A percentile compares a stretch with the other conserved stretches of the same genome.
Conservation (phyloP, 2,113 vertebrate species). For the Ochotona curzoniae region DNA sequence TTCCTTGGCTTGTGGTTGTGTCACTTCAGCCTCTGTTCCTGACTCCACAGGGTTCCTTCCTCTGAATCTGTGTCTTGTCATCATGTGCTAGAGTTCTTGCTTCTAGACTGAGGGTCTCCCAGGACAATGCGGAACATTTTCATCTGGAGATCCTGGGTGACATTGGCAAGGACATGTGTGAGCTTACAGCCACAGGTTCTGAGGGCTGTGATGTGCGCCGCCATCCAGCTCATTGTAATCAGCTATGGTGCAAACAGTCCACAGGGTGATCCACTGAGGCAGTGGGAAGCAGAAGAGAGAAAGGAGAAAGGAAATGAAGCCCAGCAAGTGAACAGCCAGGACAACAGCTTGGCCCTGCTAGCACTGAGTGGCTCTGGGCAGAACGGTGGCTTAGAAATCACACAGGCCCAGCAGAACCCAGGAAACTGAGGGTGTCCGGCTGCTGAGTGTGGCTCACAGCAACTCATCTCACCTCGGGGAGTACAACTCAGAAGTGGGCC, state of each 20-base stretch:
- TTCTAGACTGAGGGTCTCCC: not conserved
- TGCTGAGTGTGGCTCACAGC: too few species aligned
- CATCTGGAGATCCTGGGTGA: not conserved
- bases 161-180: not conserved
- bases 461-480: not conserved
- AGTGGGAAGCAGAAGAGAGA: not conserved
- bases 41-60: fast-evolving
- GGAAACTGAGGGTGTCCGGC: too few species aligned
- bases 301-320: not conserved
- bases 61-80: not conserved
- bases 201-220: not conserved
- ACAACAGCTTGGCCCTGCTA: not conserved
- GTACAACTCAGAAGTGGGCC: not conserved
- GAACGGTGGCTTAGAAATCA: not conserved
- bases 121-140: not conserved
- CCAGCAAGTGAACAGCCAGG: not conserved
- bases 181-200: not conserved
- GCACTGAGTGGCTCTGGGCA: fast-evolving
- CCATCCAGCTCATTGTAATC: not conserved
- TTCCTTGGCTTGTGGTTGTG: too few species aligned
- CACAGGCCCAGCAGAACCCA: not conserved
- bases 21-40: not conserved
- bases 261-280: not conserved
- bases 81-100: not conserved
- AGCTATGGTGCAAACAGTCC: not conserved